Evolutionary conservation across 2,113 vertebrate genomes (phyloP).

Genomic region (Nothocercus julius): DNA sequence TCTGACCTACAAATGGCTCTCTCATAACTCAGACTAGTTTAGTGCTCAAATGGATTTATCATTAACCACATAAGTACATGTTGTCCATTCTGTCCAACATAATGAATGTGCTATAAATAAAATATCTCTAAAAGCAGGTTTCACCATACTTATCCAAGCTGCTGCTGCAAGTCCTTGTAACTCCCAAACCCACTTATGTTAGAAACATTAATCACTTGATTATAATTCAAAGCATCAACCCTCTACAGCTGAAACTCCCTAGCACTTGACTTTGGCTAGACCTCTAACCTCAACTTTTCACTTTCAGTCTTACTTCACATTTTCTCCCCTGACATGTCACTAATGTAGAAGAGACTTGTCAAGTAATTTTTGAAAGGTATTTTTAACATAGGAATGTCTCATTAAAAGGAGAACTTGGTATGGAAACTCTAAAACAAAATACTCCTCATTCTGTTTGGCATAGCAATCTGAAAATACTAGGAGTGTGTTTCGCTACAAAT

Average conservation of each 20-base stretch:
- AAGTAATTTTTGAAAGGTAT: conserved; percentile 27
- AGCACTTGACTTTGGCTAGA: conserved; percentile 68
- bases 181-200: conserved; percentile 36
- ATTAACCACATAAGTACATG: conserved; percentile 70
- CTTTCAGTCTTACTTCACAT: conserved; percentile 22
- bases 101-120: conserved; percentile 69
- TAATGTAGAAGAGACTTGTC: conserved; percentile 13
- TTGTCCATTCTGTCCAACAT: conserved; percentile 48
- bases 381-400: conserved; percentile 48
- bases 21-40: conserved; percentile 40
- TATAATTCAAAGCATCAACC: conserved; percentile 68
- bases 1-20: conserved; percentile 51
- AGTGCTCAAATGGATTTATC: conserved; percentile 64
- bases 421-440: conserved; percentile 4
- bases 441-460: not conserved
- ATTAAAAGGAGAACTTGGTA: not conserved
- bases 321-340: conserved; percentile 35
- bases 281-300: conserved; percentile 65
- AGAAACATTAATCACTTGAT: conserved; percentile 64
- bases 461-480: not conserved
- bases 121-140: conserved; percentile 47
- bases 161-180: conserved; percentile 47
- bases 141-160: conserved; percentile 45
- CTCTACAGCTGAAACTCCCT: conserved; percentile 59
- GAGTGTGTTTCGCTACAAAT: not conserved